Conservation (phyloP, 2,113 vertebrate genomes). For the Spea multiplicata region DNA sequence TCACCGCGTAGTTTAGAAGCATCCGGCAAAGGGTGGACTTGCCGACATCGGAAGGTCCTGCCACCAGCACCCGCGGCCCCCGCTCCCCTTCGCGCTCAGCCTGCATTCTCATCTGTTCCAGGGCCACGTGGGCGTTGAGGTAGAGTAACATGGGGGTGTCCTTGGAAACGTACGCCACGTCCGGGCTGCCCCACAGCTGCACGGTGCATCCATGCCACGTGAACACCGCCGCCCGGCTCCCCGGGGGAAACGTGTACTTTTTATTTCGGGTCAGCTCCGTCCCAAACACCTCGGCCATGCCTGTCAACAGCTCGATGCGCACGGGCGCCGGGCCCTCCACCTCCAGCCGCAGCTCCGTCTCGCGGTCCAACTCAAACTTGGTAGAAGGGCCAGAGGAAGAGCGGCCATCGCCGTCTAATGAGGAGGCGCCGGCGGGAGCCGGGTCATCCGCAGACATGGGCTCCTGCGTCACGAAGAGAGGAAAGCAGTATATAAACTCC, state of each 20-base stretch:
- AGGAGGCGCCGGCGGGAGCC: background rate
- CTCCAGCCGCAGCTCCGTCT: slow-evolving; percentile 95
- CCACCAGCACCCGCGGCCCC: slow-evolving; percentile 93
- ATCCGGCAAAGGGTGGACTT: slow-evolving; percentile 89
- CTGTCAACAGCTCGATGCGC: slow-evolving; percentile 85
- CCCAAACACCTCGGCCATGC: slow-evolving; percentile 92
- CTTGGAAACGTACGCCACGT: slow-evolving; percentile 92
- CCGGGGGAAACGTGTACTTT: slow-evolving; percentile 89
- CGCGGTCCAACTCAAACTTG: slow-evolving; percentile 90
- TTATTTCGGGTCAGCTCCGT: slow-evolving; percentile 95
- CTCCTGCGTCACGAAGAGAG: background rate
- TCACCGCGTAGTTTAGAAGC: slow-evolving; percentile 89
- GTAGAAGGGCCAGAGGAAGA: slow-evolving; percentile 51
- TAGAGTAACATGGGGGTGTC: slow-evolving; percentile 97
- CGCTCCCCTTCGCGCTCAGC: slow-evolving; percentile 91
- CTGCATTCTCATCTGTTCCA: slow-evolving; percentile 96
- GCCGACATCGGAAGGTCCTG: slow-evolving; percentile 91
- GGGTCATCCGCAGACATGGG: slow-evolving; percentile 26
- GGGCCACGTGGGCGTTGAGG: slow-evolving; percentile 90
- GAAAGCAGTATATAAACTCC: too few relatives aligned
- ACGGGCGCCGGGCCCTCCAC: slow-evolving; percentile 87
- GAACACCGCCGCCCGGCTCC: slow-evolving; percentile 93
- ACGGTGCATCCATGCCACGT: slow-evolving; percentile 96
- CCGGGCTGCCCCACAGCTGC: slow-evolving; percentile 87
- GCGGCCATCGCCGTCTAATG: background rate